phyloP scores from a whole-genome alignment of 1,140 invertebrate species.

The Chrysopa pallens region DNA sequence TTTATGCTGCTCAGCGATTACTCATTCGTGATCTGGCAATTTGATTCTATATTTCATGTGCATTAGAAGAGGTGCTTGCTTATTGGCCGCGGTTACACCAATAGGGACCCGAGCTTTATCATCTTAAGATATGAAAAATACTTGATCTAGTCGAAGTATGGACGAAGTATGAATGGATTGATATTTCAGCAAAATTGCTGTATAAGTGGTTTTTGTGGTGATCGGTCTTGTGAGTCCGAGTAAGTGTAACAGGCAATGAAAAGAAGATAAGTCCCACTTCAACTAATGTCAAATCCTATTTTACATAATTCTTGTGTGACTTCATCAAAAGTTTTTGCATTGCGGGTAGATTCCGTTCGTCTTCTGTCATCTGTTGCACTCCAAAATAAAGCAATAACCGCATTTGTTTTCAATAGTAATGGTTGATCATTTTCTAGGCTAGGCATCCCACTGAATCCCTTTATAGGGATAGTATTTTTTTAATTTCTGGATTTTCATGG shows the following conservation, averaged over 20 bases:
- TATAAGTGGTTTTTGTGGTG: constrained; percentile 12
- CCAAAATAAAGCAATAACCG: constrained; percentile 16
- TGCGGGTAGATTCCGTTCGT: constrained; percentile 3
- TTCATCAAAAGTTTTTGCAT: not conserved
- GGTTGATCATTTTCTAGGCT: constrained; percentile 2
- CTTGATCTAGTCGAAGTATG: constrained; percentile 9
- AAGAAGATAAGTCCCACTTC: constrained; percentile 15
- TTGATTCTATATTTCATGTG: constrained; percentile 22
- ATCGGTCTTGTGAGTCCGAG: constrained; percentile 9
- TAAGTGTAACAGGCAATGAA: constrained; percentile 18
- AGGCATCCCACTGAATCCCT: too few species aligned
- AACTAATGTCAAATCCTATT: constrained; percentile 16
- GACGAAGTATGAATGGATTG: constrained; percentile 11
- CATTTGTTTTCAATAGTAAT: constrained; percentile 15
- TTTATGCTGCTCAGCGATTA: constrained; percentile 21
- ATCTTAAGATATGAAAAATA: constrained; percentile 14
- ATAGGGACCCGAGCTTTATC: constrained; percentile 11
- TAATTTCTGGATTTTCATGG: too few species aligned
- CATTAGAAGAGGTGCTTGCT: constrained; percentile 20
- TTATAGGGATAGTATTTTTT: too few species aligned
- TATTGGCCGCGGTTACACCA: constrained; percentile 16
- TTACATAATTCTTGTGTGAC: constrained; percentile 13
- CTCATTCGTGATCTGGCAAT: constrained; percentile 20
- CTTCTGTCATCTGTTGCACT: constrained; percentile 16
- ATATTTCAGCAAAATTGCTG: constrained; percentile 11